These are phyloP conservation scores for Artemia sinica DNA, from an alignment of 2,888 invertebrate genomes.

Conservation along the genomic window DNA sequence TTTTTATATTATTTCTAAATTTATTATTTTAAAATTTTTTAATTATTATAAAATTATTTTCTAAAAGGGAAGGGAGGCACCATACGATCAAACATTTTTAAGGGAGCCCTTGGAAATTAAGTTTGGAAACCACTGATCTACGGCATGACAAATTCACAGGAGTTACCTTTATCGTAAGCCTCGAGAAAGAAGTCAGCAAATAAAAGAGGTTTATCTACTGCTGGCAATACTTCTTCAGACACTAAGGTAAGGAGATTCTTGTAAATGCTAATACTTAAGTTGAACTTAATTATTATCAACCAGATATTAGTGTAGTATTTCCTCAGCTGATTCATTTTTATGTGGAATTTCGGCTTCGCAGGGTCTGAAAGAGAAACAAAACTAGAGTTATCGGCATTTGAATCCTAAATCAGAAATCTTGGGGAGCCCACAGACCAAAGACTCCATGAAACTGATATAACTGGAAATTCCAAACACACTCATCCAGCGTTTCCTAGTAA, in stretches of 20 bases:
- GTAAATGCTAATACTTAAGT: constrained; percentile 43
- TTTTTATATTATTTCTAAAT: too few relatives aligned
- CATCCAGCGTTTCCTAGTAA: too few relatives aligned
- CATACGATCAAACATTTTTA: too few relatives aligned
- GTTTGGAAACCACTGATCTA: not conserved
- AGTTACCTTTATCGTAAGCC: constrained; percentile 56
- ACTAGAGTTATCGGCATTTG: not conserved
- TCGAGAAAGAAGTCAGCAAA: constrained; percentile 82
- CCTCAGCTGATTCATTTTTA: constrained; percentile 39
- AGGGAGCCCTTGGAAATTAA: too few relatives aligned
- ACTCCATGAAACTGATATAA: too few relatives aligned
- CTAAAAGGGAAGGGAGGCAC: not conserved
- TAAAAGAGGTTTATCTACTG: constrained; percentile 59
- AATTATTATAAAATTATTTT: not conserved
- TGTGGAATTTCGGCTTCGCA: constrained; percentile 34
- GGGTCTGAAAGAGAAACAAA: not conserved
- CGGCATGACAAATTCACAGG: constrained; percentile 8
- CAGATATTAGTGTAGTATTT: constrained; percentile 53
- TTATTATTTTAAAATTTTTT: too few relatives aligned
- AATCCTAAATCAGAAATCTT: too few relatives aligned
- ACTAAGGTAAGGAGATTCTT: constrained; percentile 60
- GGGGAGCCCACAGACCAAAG: too few relatives aligned
- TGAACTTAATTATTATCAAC: constrained; percentile 51
- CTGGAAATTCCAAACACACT: too few relatives aligned
- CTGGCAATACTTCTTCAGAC: constrained; percentile 60